These are phyloP conservation scores for Zaprionus ghesquierei DNA, from an alignment of 1,140 invertebrate genomes.

Conservation along the genomic window DNA sequence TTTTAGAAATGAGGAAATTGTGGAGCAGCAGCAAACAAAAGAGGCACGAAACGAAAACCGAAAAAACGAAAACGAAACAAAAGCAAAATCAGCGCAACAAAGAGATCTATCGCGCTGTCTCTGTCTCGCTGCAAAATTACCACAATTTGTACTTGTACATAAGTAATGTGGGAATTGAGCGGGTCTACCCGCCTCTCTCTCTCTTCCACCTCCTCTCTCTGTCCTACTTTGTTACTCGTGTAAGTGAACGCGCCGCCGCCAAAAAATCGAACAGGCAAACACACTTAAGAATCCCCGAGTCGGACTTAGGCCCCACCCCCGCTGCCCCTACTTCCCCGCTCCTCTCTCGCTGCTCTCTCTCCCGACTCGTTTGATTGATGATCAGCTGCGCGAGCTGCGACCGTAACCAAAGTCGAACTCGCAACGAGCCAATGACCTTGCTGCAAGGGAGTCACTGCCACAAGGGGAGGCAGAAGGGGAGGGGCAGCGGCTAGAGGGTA, in stretches of 20 bases:
- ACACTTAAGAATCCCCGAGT: constrained; percentile 54
- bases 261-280: constrained; percentile 71
- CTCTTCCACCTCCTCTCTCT: not conserved
- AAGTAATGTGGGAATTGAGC: constrained; percentile 78
- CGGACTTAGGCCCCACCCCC: not conserved
- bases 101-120: constrained; percentile 52
- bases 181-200: not conserved
- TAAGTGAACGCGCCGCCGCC: constrained; percentile 43
- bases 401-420: not conserved
- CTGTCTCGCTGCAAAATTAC: constrained; percentile 58
- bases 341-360: not conserved
- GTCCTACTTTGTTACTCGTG: not conserved
- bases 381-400: constrained; percentile 45
- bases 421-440: constrained; percentile 74
- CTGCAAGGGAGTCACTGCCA: constrained; percentile 28
- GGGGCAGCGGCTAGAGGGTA: no score
- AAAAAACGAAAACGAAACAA: constrained; percentile 14
- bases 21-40: constrained; percentile 43
- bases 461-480: no score
- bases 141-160: constrained; percentile 81
- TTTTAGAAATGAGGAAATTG: constrained; percentile 79
- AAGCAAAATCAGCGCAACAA: constrained; percentile 50
- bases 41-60: not conserved
- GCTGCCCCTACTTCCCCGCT: not conserved
- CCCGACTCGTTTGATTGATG: constrained; percentile 71